A percentile compares a stretch with the other conserved stretches of the same genome.
Conservation (phyloP, 2,797 vertebrate genomes). For the Lepidocolaptes lacrymiger region DNA sequence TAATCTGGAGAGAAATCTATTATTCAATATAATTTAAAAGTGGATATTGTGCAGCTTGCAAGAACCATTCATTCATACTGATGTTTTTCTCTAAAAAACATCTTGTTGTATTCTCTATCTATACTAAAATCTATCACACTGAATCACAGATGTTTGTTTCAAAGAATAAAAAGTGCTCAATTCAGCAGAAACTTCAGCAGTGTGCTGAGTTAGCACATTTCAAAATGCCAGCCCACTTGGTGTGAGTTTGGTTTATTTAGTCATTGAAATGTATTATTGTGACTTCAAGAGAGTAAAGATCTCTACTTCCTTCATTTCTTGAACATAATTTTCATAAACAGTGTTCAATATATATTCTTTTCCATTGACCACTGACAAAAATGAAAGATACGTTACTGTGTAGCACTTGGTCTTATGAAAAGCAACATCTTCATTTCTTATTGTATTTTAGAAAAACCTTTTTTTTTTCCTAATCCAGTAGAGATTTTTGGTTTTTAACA, state of each 20-base stretch:
- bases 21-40: conserved; percentile 9
- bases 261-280: not conserved
- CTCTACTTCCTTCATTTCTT: not conserved
- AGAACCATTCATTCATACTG: not conserved
- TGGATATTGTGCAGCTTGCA: not conserved
- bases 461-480: not conserved
- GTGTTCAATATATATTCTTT: not conserved
- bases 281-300: not conserved
- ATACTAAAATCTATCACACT: conserved; percentile 35
- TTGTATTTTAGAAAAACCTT: not conserved
- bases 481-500: not conserved
- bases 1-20: not conserved
- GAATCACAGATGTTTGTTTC: conserved; percentile 57
- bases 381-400: not conserved
- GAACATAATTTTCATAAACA: not conserved
- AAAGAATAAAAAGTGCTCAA: conserved; percentile 37
- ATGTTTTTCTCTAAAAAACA: not conserved
- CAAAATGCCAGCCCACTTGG: conserved; percentile 8
- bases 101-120: conserved; percentile 22
- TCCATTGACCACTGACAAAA: not conserved
- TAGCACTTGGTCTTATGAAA: not conserved
- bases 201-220: conserved; percentile 52
- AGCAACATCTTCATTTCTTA: not conserved
- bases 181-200: conserved; percentile 45
- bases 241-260: conserved; percentile 38